A percentile compares a stretch with the other conserved stretches of the same genome.
Conservation (phyloP, 2,113 vertebrate species). For the Perca flavescens region DNA sequence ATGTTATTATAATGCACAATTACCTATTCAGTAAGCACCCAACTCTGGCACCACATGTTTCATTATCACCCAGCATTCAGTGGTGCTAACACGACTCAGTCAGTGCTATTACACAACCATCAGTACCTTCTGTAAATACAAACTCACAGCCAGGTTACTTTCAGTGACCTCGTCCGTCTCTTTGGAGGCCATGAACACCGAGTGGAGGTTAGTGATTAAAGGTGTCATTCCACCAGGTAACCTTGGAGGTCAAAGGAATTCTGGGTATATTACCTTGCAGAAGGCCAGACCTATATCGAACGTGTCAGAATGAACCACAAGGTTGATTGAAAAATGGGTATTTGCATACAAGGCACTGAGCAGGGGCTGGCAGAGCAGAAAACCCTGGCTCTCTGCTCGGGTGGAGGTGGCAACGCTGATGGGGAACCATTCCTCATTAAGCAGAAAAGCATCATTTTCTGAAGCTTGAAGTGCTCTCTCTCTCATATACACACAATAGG, state of each 20-base stretch:
- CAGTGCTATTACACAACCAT: neutral
- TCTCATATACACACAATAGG: constrained; percentile 43
- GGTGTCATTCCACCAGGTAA: constrained; percentile 64
- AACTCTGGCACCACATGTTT: constrained; percentile 18
- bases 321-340: constrained; percentile 77
- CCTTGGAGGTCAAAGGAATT: constrained; percentile 72
- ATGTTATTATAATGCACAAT: constrained; percentile 21
- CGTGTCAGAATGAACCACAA: constrained; percentile 50
- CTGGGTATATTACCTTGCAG: constrained; percentile 70
- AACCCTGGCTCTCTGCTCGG: constrained; percentile 25
- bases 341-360: constrained; percentile 70
- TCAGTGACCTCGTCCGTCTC: constrained; percentile 43
- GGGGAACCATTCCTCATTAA: constrained; percentile 49
- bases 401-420: constrained; percentile 17
- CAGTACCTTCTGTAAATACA: constrained; percentile 32
- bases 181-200: constrained; percentile 23
- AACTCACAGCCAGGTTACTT: constrained; percentile 27
- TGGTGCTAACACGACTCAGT: neutral
- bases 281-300: constrained; percentile 61
- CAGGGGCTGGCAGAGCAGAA: constrained; percentile 37
- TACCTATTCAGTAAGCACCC: constrained; percentile 18
- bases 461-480: constrained; percentile 31
- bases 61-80: constrained; percentile 20
- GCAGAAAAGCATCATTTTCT: constrained; percentile 53
- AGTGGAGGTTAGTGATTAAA: constrained; percentile 76